Evolutionary conservation across 2,797 vertebrate genomes (phyloP), one percentile per base, ranked within the genome.

Genomic region (Acropternis orthonyx): DNA sequence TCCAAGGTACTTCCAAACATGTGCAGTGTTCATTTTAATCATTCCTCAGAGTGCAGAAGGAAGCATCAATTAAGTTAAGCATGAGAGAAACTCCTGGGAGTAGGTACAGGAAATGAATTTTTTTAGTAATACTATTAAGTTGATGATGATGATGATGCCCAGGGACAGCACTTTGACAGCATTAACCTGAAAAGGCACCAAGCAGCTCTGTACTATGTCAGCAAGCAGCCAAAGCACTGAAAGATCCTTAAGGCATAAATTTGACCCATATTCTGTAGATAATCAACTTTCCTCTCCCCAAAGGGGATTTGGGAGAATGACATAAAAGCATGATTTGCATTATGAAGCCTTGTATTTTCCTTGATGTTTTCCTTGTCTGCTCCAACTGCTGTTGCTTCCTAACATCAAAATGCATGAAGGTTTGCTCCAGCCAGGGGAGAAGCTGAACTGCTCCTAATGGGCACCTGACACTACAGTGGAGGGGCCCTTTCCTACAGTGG

Each of bases 191-290:
- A 93, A 95, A 93, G 36, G 43, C 88, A 95, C 72, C 6, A 12
- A 93, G 79, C 51, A 93, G 62, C 72, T 17, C 46, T 1, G 0
- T 43, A 85, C 51, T 78, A 51, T 90, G 59, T 92, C 78, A 94
- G 82, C 56, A 85, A 95, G 82, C 86, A 95, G 65, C 32, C 85
- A 87, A 85, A 92, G 59, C 24, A 7, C 54, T 4, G 4, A 56
- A 85, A 95, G 88, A 91, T 94, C 89, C 94, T 94, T 96, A 89
- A 97, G 96, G 94, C 94, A 94, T 88, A 87, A 86, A 85, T 96
- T 88, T 97, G 96, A 96, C 93, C 96, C 82, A 96, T 89, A 96
- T 96, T 95, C 92, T 95, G 89, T 74, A 91, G 88, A 94, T 95
- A 96, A 95, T 96, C 94, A 95, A 95, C 92, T 95, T 95, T 73